Evolutionary conservation across 2,113 vertebrate genomes (phyloP), one percentile per base, ranked within the genome.

Genomic region (Vombatus ursinus): DNA sequence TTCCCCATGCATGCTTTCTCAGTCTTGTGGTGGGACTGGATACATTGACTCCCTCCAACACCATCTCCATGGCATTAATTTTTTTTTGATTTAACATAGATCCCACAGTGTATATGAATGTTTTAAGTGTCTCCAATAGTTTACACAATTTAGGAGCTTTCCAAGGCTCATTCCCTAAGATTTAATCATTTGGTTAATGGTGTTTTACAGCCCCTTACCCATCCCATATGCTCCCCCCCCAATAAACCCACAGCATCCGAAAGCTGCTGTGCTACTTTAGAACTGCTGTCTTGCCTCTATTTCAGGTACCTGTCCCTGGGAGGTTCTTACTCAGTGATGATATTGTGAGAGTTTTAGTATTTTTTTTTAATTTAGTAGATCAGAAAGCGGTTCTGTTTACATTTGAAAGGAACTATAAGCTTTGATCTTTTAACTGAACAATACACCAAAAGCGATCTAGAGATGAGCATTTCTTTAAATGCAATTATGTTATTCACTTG

Each of bases 31-130:
- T 98, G 98, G 98, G 98, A 96, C 98, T 98, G 94, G 97, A 97
- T 98, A 98, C 96, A 98, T 96, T 97, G 97, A 98, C 96, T 93
- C 96, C 96, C 97, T 93, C 52, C 92, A 96, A 97, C 93, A 90
- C 97, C 96, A 97, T 92, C 98, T 93, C 97, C 97, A 96, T 98
- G 96, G 96, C 96, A 96, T 98, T 92, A 48, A 84, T 94, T 97
- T 96, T 97, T 97, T 93, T 95, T 97, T 98, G 93, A 98, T 47
- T 96, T 99, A 97, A 98, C 97, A 98, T 98, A 98, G 98, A 98
- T 98, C 96, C 98, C 98, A 98, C 97, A 97, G 97, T 98, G 98
- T 98, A 98, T 97, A 98, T 98, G 98, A 98, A 98, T 98, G 98
- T 98, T 98, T 98, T 96, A 98, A 97, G 98, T 98, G 98, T 98